phyloP scores from a whole-genome alignment of 23 tunicate genomes.

The Phallusia fumigata region DNA sequence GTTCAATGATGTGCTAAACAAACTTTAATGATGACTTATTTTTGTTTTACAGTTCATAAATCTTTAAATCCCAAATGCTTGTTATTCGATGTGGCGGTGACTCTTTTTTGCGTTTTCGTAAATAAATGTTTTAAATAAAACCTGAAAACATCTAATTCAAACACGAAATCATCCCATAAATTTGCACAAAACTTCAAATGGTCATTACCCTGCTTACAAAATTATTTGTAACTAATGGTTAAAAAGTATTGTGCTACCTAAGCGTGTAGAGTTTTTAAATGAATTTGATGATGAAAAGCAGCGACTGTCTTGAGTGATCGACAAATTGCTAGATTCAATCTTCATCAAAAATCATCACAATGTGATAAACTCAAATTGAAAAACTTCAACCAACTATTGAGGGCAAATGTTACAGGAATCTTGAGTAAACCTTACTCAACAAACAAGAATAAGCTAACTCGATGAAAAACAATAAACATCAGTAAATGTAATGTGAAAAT shows the following conservation, averaged over 20 bases:
- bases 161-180: no score
- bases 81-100: no score
- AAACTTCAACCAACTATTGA: not conserved
- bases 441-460: not conserved
- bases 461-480: not conserved
- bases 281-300: not conserved
- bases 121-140: no score
- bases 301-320: not conserved
- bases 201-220: no score
- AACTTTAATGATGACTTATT: not conserved
- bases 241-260: no score
- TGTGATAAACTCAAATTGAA: not conserved
- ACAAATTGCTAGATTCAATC: not conserved
- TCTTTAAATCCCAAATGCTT: not conserved
- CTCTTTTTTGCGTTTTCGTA: no score
- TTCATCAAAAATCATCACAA: not conserved
- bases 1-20: no score
- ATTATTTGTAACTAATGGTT: no score
- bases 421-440: not conserved
- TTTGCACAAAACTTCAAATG: no score
- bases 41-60: conserved; percentile 5
- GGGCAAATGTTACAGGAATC: not conserved
- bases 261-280: no score
- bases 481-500: not conserved
- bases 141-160: no score